These are phyloP conservation scores for Ranitomeya imitator DNA, from an alignment of 2,113 vertebrate genomes.

Conservation along the genomic window DNA sequence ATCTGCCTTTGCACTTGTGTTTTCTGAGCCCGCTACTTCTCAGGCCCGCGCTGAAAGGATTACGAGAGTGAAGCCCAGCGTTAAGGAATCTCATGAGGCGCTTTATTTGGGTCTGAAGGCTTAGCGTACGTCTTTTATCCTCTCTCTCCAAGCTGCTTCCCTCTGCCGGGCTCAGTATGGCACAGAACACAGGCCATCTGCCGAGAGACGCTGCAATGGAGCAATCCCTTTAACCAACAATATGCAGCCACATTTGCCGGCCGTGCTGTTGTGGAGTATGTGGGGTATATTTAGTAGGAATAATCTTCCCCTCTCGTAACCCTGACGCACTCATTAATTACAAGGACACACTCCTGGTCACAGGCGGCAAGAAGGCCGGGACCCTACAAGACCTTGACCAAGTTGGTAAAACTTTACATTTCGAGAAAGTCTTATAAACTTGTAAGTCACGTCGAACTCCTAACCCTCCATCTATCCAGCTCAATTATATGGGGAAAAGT, in stretches of 20 bases:
- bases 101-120: constrained; percentile 58
- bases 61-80: neutral
- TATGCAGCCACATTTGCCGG: constrained; percentile 35
- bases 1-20: neutral
- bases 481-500: too few species aligned
- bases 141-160: constrained; percentile 61
- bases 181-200: constrained; percentile 66
- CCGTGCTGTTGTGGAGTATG: constrained; percentile 3
- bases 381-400: neutral
- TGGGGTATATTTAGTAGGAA: constrained; percentile 30
- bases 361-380: neutral
- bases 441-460: too few species aligned
- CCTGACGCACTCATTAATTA: neutral
- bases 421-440: too few species aligned
- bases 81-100: constrained; percentile 56
- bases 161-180: constrained; percentile 48
- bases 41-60: constrained; percentile 45
- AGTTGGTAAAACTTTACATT: neutral
- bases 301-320: constrained; percentile 47
- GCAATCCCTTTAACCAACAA: constrained; percentile 57
- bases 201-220: constrained; percentile 54
- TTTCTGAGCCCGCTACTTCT: neutral
- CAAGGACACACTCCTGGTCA: neutral
- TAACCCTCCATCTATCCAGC: too few species aligned
- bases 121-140: constrained; percentile 54